These are phyloP conservation scores for Pterocles burchelli DNA, from an alignment of 2,113 vertebrate species.

Conservation along the genomic window DNA sequence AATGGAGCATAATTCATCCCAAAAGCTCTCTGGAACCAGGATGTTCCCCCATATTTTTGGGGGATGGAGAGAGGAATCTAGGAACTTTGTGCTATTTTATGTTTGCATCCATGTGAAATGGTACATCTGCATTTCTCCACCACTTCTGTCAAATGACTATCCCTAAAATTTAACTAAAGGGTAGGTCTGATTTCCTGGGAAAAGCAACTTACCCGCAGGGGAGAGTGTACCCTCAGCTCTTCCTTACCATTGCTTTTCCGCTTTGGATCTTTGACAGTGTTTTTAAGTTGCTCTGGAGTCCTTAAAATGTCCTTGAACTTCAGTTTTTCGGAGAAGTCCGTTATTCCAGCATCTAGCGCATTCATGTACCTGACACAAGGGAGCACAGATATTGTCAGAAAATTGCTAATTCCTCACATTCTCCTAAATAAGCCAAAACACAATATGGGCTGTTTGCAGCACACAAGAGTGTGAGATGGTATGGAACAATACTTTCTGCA, in stretches of 20 bases:
- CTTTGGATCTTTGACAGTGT: not conserved
- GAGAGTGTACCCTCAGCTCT: not conserved
- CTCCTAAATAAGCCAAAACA: not conserved
- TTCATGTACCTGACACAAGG: slow-evolving; percentile 90
- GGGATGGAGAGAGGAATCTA: not conserved
- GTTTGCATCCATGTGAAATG: not conserved
- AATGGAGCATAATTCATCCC: not conserved
- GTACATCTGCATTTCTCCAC: not conserved
- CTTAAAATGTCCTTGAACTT: slow-evolving; percentile 76
- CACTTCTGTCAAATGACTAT: not conserved
- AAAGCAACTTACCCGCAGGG: not conserved
- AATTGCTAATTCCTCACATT: not conserved
- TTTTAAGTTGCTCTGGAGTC: slow-evolving; percentile 37
- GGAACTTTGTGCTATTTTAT: not conserved
- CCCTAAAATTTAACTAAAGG: not conserved
- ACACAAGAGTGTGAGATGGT: not conserved
- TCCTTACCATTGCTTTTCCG: slow-evolving; percentile 90
- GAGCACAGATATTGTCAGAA: slow-evolving; percentile 6
- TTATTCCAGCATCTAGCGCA: slow-evolving; percentile 84
- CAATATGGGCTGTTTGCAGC: not conserved
- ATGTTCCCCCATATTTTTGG: not conserved
- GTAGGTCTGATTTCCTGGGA: not conserved
- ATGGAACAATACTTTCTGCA: not conserved
- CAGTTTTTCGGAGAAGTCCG: slow-evolving; percentile 72
- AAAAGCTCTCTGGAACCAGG: not conserved